Evolutionary conservation across 1,140 invertebrate genomes (phyloP).

Genomic region (Micrasema longulum): DNA sequence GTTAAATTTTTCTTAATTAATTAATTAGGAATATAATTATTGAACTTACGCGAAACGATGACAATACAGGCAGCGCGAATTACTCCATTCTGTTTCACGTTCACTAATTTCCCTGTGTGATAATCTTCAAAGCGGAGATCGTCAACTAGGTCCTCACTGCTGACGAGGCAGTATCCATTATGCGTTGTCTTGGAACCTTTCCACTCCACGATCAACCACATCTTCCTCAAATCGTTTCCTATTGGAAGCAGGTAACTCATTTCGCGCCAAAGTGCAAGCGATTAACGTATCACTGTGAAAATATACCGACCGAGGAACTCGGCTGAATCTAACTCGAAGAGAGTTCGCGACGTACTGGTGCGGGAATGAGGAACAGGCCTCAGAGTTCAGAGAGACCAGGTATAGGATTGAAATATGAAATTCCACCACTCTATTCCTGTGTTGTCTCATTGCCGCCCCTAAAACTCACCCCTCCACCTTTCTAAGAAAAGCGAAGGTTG

Average conservation of each 20-base stretch:
- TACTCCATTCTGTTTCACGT: slow-evolving; percentile 25
- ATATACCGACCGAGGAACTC: slow-evolving; percentile 8
- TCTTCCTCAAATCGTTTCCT: slow-evolving; percentile 36
- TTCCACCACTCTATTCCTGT: slow-evolving; percentile 27
- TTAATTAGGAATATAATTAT: no score
- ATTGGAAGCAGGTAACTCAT: slow-evolving; percentile 43
- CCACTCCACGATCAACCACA: slow-evolving; percentile 52
- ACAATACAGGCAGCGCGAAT: slow-evolving; percentile 45
- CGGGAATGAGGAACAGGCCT: no score
- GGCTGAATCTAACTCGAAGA: slow-evolving; percentile 23
- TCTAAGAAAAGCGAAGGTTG: slow-evolving; percentile 46
- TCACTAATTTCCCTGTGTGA: slow-evolving; percentile 48
- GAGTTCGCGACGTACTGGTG: slow-evolving; percentile 9
- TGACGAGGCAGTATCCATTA: slow-evolving; percentile 41
- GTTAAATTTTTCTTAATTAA: no score
- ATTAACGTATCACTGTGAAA: slow-evolving; percentile 5
- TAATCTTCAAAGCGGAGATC: slow-evolving; percentile 37
- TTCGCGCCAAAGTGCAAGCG: slow-evolving; percentile 1
- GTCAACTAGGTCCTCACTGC: slow-evolving; percentile 36
- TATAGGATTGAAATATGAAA: slow-evolving; percentile 6
- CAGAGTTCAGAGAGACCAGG: neutral
- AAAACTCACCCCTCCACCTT: slow-evolving; percentile 30
- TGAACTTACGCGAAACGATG: slow-evolving; percentile 49
- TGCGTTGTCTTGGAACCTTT: slow-evolving; percentile 30
- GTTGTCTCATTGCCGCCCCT: slow-evolving; percentile 41